Conservation (phyloP, 2,113 vertebrate genomes). For the Paralichthys olivaceus region DNA sequence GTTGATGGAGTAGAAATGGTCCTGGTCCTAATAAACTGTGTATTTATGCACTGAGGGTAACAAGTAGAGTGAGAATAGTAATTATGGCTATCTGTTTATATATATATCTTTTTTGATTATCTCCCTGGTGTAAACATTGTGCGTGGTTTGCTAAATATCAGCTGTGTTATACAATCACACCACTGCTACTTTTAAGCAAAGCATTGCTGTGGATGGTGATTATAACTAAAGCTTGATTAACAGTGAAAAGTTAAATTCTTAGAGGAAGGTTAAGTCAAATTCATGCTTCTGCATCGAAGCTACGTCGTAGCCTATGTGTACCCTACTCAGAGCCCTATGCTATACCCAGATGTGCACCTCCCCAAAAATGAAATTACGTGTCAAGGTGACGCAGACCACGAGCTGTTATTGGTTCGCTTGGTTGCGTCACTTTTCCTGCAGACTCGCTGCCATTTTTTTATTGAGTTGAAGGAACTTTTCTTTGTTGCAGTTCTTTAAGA, state of each 20-base stretch:
- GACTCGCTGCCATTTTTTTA: too few species aligned
- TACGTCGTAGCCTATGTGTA: too few species aligned
- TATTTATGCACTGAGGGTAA: slow-evolving; percentile 58
- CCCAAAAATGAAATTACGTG: too few species aligned
- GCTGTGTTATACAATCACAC: slow-evolving; percentile 44
- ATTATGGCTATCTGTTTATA: slow-evolving; percentile 52
- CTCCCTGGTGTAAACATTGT: slow-evolving; percentile 57
- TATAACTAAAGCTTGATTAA: slow-evolving; percentile 1
- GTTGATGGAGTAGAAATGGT: slow-evolving; percentile 55
- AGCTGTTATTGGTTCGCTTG: too few species aligned
- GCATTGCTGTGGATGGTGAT: slow-evolving; percentile 7
- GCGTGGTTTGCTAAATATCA: slow-evolving; percentile 57
- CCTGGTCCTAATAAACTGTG: slow-evolving; percentile 52
- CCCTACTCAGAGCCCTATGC: too few species aligned
- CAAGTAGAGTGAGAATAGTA: slow-evolving; percentile 50
- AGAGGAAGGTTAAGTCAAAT: neutral
- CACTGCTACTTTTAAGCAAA: slow-evolving; percentile 36
- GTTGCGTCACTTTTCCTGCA: too few species aligned
- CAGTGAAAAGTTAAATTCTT: neutral
- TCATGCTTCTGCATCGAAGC: too few species aligned
- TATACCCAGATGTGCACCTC: too few species aligned
- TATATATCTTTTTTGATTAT: slow-evolving; percentile 41
- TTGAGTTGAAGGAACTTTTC: too few species aligned
- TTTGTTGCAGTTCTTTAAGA: too few species aligned
- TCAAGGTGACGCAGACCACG: too few species aligned